Evolutionary conservation across 2,888 invertebrate genomes (phyloP), one percentile per base, ranked within the genome.

Genomic region (Bunonema sp.): DNA sequence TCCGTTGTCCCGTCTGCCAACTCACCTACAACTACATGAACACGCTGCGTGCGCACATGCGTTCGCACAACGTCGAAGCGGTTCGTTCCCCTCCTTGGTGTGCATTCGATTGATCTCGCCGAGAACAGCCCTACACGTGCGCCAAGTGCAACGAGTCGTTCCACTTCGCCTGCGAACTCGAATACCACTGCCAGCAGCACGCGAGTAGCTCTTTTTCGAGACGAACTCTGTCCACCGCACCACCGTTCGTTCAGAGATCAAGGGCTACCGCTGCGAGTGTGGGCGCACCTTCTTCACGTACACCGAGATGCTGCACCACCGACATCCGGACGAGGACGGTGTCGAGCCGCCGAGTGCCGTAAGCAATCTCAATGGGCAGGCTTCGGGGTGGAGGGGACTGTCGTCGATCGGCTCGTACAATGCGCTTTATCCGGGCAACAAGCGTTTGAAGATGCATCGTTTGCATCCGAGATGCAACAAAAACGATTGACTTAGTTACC

Each of bases 21-120:
- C 50, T 68, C 32, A 63, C 61, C 3, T 67, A 59, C 50, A 65
- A 64, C 38, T 67, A 57, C 47, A 55, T 68, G 57, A 65, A 59
- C 34, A 67, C 66, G 1, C 43, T 68, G 39, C 50, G 64, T 33
- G 66, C 68, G 1, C 67, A 67, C 37, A 68, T 68, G 38, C 51
- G 67, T 33, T 57, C 61, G 20, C 66, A 66, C 39, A 55, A 58
- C 34, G 59, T 67, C 12, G 49, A 50, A 4, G 51, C 54, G 55
- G 65, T 66, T 24, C 29, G 44, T 32, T 15, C 15, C 32, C 7
- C 7, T 12, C 8, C 32, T 32, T 32, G 7, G 8, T 12, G 8
- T 8, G 12, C 28, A 26, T 26, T 26, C 8, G 28, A 10, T 26
- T 26, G 28, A 26, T 12, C 12, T 26, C 12, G 28, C 28, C 12